Percentiles rank a stretch among this genome's conserved stretches.
Conservation (phyloP, 2,888 invertebrate species). For the Xanthorhoe designata region DNA sequence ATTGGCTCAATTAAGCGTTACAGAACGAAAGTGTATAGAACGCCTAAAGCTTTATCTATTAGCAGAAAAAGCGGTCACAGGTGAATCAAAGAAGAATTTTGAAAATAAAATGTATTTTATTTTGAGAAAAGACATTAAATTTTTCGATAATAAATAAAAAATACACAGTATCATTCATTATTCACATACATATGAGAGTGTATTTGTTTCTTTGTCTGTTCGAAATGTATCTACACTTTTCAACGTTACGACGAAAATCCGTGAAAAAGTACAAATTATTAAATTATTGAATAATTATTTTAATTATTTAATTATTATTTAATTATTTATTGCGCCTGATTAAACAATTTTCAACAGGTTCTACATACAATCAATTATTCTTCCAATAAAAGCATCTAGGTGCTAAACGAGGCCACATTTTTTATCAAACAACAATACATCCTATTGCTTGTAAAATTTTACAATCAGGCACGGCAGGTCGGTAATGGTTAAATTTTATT, state of each 20-base stretch:
- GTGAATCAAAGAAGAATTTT: slow-evolving; percentile 23
- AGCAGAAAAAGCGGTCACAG: slow-evolving; percentile 27
- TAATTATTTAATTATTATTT: no score
- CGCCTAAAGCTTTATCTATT: slow-evolving; percentile 33
- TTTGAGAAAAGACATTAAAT: neutral
- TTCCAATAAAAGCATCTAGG: slow-evolving; percentile 4
- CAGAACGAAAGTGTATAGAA: slow-evolving; percentile 9
- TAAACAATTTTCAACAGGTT: neutral
- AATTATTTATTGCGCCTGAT: no score
- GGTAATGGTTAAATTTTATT: slow-evolving; percentile 49
- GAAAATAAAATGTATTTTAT: neutral
- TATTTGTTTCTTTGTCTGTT: no score
- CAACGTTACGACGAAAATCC: no score
- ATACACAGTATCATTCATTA: no score
- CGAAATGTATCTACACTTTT: no score
- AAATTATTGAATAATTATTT: no score
- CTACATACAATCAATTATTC: slow-evolving; percentile 6
- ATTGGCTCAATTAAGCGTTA: neutral
- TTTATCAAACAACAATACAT: slow-evolving; percentile 23
- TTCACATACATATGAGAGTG: no score
- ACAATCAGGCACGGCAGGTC: slow-evolving; percentile 49
- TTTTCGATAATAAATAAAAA: no score
- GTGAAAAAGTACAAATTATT: no score
- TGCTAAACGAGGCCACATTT: slow-evolving; percentile 23
- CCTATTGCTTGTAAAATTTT: slow-evolving; percentile 55